Evolutionary conservation across 2,113 vertebrate species (phyloP), one percentile per base, ranked within the genome.

Genomic region (Regulus satrapa): DNA sequence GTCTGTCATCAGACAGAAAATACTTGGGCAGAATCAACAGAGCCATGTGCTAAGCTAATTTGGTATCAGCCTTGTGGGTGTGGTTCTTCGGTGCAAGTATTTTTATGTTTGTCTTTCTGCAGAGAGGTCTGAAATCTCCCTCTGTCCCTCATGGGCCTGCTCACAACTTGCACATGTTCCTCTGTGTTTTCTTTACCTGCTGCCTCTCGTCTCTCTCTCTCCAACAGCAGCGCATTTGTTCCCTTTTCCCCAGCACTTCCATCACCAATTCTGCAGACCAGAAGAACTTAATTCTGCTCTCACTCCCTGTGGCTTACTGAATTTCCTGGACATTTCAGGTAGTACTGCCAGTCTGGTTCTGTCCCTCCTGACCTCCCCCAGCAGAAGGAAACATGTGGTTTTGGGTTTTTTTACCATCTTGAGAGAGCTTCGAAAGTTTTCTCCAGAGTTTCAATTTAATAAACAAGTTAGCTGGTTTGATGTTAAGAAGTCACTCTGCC

Each of bases 1-100:
- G 80, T 32, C 80, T 92, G 90, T 85, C 89, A 84, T 77, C 63
- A 71, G 56, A 82, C 32, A 75, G 87, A 69, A 92, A 89, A 69
- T 72, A 52, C 63, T 91, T 64, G 71, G 64, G 84, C 51, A 73
- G 88, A 94, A 76, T 81, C 72, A 63, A 78, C 26, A 63, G 43
- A 78, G 46, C 71, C n/a, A 6, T 48, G 83, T 51, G 63, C 85
- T 87, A 7, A 82, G 51, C 45, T 89, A 16, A 67, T 89, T 76
- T 84, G 71, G 48, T 77, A 56, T 56, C 61, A 48, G 67, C 38
- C 29, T 63, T 66, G 36, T 62, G 63, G 49, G 38, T 69, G 71
- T 62, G 67, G 45, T 79, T 85, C 67, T 83, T 89, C 36, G 21
- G 25, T 89, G 55, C 25, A 29, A 63, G 43, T 45, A 14, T 43